These are phyloP conservation scores for Drosophila pseudoananassae DNA, from an alignment of 1,140 invertebrate species.

Conservation along the genomic window DNA sequence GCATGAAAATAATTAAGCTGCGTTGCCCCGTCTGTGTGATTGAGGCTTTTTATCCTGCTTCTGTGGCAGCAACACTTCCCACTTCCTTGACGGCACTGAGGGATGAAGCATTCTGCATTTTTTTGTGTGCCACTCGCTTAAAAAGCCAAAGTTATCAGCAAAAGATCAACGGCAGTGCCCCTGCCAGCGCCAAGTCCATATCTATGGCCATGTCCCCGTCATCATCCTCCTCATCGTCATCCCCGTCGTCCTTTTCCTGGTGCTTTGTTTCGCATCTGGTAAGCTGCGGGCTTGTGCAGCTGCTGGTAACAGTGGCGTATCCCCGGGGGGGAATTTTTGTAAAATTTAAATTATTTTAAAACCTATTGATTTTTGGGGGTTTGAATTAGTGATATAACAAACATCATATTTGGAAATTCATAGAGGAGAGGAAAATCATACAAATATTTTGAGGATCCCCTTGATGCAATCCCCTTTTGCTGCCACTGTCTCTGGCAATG, in stretches of 20 bases:
- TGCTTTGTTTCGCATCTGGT: conserved; percentile 59
- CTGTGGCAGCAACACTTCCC: conserved; percentile 63
- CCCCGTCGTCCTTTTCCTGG: conserved; percentile 53
- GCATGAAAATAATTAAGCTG: conserved; percentile 72
- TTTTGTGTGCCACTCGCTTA: conserved; percentile 45
- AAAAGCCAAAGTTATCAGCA: conserved; percentile 79
- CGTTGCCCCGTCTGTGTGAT: conserved; percentile 6
- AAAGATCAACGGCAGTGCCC: conserved; percentile 73
- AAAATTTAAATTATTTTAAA: too few relatives aligned
- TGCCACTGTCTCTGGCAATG: conserved; percentile 17
- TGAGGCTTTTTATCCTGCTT: conserved; percentile 37
- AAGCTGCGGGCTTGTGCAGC: conserved; percentile 3
- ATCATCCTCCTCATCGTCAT: conserved; percentile 8
- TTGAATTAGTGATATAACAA: too few relatives aligned
- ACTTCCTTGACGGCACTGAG: conserved; percentile 48
- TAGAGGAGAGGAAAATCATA: neutral
- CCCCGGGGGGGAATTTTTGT: neutral
- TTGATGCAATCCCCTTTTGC: conserved; percentile 10
- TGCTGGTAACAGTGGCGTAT: conserved; percentile 1
- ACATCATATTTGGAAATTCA: too few relatives aligned
- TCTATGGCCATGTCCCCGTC: conserved; percentile 27
- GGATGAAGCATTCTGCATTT: conserved; percentile 10
- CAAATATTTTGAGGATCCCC: neutral
- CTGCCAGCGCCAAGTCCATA: conserved; percentile 34
- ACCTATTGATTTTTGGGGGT: too few relatives aligned